These are phyloP conservation scores for Temnothorax nylanderi DNA, from an alignment of 1,140 invertebrate genomes.

Conservation along the genomic window DNA sequence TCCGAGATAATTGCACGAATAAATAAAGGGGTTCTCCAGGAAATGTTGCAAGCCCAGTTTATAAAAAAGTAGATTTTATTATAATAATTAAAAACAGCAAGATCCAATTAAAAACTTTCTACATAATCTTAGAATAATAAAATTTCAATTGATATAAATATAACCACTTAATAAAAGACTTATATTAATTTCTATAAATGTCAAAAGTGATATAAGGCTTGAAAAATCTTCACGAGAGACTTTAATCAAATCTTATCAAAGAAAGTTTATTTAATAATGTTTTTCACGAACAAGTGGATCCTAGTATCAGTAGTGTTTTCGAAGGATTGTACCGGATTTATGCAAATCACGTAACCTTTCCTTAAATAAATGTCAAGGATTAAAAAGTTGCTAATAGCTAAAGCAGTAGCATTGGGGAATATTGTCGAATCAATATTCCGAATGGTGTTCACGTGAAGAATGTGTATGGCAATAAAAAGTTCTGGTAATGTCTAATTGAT, in stretches of 20 bases:
- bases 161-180: not conserved
- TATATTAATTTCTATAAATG: not conserved
- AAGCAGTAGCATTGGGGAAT: not conserved
- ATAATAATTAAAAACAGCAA: not conserved
- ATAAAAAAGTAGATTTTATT: slow-evolving; percentile 3
- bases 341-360: slow-evolving; percentile 3
- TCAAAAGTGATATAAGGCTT: not conserved
- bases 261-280: not conserved
- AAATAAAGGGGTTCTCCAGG: not conserved
- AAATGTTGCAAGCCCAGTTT: not conserved
- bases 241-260: not conserved
- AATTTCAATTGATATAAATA: not conserved
- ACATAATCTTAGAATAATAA: not conserved
- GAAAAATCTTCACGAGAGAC: not conserved
- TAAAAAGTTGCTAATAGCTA: not conserved
- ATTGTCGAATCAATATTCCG: slow-evolving; percentile 11
- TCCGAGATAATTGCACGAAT: not conserved
- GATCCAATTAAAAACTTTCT: not conserved
- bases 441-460: not conserved
- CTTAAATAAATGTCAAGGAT: slow-evolving; percentile 46
- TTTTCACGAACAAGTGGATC: not conserved
- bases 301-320: too few species aligned
- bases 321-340: not conserved
- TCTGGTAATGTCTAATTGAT: not conserved
- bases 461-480: not conserved